Conservation (phyloP, 1,140 invertebrate species). For the Nebria ingens region DNA sequence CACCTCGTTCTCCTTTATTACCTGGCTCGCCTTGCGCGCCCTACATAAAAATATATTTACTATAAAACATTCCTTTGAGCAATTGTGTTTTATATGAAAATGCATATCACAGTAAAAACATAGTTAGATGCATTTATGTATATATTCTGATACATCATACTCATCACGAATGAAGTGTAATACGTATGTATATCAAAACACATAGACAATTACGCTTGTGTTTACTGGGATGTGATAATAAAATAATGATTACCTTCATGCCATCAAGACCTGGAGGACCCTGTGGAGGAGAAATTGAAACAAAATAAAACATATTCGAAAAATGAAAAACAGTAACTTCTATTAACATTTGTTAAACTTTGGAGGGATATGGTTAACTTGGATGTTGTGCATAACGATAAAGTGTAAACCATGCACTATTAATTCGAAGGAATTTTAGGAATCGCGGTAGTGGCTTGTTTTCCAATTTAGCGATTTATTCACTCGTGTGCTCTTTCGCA, state of each 20-base stretch:
- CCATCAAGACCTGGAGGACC: slow-evolving; percentile 61
- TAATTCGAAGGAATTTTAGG: neutral
- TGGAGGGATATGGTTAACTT: slow-evolving; percentile 10
- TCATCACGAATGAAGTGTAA: too few species aligned
- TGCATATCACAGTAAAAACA: too few species aligned
- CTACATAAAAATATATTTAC: slow-evolving; percentile 41
- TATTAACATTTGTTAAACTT: slow-evolving; percentile 1
- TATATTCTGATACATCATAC: too few species aligned
- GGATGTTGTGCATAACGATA: slow-evolving; percentile 19
- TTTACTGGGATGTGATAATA: too few species aligned
- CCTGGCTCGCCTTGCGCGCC: slow-evolving; percentile 85
- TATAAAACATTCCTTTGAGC: too few species aligned
- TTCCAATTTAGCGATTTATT: too few species aligned
- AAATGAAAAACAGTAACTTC: slow-evolving; percentile 17
- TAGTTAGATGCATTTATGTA: too few species aligned
- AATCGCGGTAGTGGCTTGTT: neutral
- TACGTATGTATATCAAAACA: too few species aligned
- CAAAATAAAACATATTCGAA: slow-evolving; percentile 25
- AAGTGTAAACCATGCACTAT: slow-evolving; percentile 6
- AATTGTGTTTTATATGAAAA: too few species aligned
- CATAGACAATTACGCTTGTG: too few species aligned
- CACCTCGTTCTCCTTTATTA: slow-evolving; percentile 79
- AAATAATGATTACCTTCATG: slow-evolving; percentile 67
- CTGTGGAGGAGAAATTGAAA: slow-evolving; percentile 42
- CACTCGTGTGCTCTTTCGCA: too few species aligned